Conservation (phyloP, 2,888 invertebrate species). For the Hirtodrosophila trivittata region DNA sequence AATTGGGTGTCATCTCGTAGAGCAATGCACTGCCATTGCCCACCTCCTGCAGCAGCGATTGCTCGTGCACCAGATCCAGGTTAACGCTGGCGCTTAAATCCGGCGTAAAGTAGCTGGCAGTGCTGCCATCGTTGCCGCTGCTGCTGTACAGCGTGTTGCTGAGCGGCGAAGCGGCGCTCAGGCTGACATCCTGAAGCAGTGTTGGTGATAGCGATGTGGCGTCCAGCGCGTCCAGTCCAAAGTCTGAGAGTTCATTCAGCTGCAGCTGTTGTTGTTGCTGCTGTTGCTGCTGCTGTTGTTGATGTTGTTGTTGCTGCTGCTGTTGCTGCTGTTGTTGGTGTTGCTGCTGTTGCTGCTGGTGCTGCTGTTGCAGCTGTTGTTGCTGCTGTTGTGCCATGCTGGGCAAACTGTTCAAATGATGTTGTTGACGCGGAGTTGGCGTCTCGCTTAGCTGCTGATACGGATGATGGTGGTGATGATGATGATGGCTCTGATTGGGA, state of each 20-base stretch:
- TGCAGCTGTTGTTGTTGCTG: constrained; percentile 56
- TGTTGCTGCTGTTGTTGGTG: constrained; percentile 69
- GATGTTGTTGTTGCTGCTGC: constrained; percentile 47
- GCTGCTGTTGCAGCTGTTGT: constrained; percentile 55
- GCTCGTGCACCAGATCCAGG: constrained; percentile 52
- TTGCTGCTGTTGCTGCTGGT: constrained; percentile 45
- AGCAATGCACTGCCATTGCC: constrained; percentile 61
- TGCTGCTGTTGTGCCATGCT: constrained; percentile 75
- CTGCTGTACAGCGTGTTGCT: constrained; percentile 67
- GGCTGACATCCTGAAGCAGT: constrained; percentile 82
- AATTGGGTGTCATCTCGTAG: constrained; percentile 79
- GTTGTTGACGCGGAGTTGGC: constrained; percentile 53
- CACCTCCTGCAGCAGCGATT: constrained; percentile 54
- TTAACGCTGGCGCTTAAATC: constrained; percentile 65
- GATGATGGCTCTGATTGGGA: constrained; percentile 80
- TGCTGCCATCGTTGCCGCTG: constrained; percentile 39
- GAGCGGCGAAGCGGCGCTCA: constrained; percentile 79
- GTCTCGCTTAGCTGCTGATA: constrained; percentile 68
- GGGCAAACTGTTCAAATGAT: constrained; percentile 68
- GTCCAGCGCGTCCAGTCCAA: constrained; percentile 82
- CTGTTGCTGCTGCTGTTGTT: constrained; percentile 52
- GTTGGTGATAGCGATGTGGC: constrained; percentile 83
- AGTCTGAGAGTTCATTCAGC: constrained; percentile 82
- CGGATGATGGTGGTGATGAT: constrained; percentile 68
- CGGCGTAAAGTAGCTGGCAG: constrained; percentile 61